These are phyloP conservation scores for Hydraecia micacea DNA, from an alignment of 2,888 invertebrate species.

Conservation along the genomic window DNA sequence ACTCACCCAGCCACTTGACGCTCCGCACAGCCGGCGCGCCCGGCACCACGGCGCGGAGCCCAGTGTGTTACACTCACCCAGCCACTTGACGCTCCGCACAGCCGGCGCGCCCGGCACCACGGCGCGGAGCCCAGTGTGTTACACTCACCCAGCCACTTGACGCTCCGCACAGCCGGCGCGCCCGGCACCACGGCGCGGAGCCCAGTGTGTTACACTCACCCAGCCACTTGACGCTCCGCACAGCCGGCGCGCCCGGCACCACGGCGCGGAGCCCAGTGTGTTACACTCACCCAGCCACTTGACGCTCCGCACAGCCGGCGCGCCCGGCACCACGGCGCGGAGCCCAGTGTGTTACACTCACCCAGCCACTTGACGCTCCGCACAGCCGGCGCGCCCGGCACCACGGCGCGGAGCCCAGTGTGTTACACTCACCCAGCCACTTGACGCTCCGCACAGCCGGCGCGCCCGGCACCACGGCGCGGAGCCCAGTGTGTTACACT, in stretches of 20 bases:
- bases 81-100: conserved; percentile 99
- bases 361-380: conserved; percentile 99
- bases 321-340: conserved; percentile 97
- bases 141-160: conserved; percentile 96
- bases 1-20: conserved; percentile 97
- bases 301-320: conserved; percentile 98
- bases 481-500: conserved; percentile 42
- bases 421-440: conserved; percentile 93
- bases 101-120: conserved; percentile 98
- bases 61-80: conserved; percentile 87
- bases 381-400: conserved; percentile 98
- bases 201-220: conserved; percentile 80
- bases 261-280: no score
- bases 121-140: no score
- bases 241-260: conserved; percentile 98
- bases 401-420: no score
- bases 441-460: conserved; percentile 99
- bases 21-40: conserved; percentile 98
- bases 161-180: conserved; percentile 97
- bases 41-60: conserved; percentile 93
- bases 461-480: conserved; percentile 97
- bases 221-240: conserved; percentile 99
- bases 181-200: conserved; percentile 96
- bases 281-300: conserved; percentile 95
- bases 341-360: conserved; percentile 67